phyloP scores from a whole-genome alignment of 37 sponge, comb jelly and placozoan genomes.

The Aplysina aerophoba region DNA sequence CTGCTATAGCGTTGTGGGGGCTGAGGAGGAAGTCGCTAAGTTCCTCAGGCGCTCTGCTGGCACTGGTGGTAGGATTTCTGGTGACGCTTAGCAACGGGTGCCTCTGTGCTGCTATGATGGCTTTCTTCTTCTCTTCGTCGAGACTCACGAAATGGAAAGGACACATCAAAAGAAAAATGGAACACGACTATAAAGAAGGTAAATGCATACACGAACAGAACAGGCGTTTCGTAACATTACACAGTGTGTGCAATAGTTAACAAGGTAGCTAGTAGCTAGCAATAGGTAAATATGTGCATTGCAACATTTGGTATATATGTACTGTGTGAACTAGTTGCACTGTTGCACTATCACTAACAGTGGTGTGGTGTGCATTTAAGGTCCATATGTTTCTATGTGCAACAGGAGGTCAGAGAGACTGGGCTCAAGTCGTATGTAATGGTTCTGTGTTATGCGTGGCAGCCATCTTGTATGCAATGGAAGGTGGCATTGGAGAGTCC shows the following conservation, averaged over 20 bases:
- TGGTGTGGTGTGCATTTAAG: no score
- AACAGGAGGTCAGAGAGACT: slow-evolving; percentile 82
- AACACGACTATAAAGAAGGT: slow-evolving; percentile 51
- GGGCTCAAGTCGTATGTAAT: slow-evolving; percentile 90
- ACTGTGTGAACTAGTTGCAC: no score
- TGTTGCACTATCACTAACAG: no score
- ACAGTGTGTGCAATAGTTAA: background rate
- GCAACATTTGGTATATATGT: no score
- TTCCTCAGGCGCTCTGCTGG: slow-evolving; percentile 66
- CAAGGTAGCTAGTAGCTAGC: background rate
- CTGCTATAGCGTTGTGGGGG: slow-evolving; percentile 58
- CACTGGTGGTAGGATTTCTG: slow-evolving; percentile 79
- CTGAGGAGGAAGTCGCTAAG: slow-evolving; percentile 68
- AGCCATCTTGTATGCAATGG: slow-evolving; percentile 54
- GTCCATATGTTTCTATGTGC: background rate
- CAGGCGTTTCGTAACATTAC: background rate
- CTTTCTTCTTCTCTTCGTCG: slow-evolving; percentile 86
- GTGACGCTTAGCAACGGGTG: slow-evolving; percentile 68
- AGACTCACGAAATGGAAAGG: slow-evolving; percentile 85
- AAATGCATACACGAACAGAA: background rate
- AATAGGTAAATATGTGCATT: no score
- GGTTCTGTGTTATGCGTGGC: slow-evolving; percentile 72
- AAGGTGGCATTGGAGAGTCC: slow-evolving; percentile 53
- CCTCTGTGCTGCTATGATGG: slow-evolving; percentile 67
- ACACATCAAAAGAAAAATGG: slow-evolving; percentile 60